phyloP scores from a whole-genome alignment of 2,888 invertebrate genomes.

The Hyles lineata region DNA sequence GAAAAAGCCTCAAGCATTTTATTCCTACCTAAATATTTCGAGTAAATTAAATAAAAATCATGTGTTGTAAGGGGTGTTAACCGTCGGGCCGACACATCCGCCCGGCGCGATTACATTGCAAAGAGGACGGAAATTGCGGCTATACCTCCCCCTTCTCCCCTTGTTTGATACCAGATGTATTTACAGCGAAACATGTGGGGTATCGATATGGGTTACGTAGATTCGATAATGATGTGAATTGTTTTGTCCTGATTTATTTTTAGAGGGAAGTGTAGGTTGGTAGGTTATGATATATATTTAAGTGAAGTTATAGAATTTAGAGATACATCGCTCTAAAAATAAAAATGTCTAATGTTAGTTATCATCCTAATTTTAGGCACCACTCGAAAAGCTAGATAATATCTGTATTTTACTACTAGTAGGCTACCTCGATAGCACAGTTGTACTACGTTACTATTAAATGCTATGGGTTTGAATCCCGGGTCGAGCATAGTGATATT shows the following conservation, averaged over 20 bases:
- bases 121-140: conserved; percentile 51
- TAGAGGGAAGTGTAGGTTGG: no score
- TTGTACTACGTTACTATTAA: no score
- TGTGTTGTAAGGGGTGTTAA: conserved; percentile 33
- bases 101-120: conserved; percentile 44
- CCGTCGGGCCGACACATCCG: conserved; percentile 43
- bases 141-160: neutral
- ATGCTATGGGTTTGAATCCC: no score
- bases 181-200: neutral
- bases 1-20: neutral
- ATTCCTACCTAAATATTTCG: neutral
- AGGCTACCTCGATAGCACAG: no score
- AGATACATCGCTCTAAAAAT: no score
- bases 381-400: no score
- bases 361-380: no score
- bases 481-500: no score
- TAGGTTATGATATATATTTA: no score
- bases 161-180: conserved; percentile 22
- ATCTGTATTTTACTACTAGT: no score
- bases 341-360: no score
- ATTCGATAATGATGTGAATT: neutral
- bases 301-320: no score
- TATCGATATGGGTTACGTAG: neutral
- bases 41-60: conserved; percentile 9
- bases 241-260: neutral